Conservation (phyloP, 2,888 invertebrate species). For the Azorinus chamasolen region DNA sequence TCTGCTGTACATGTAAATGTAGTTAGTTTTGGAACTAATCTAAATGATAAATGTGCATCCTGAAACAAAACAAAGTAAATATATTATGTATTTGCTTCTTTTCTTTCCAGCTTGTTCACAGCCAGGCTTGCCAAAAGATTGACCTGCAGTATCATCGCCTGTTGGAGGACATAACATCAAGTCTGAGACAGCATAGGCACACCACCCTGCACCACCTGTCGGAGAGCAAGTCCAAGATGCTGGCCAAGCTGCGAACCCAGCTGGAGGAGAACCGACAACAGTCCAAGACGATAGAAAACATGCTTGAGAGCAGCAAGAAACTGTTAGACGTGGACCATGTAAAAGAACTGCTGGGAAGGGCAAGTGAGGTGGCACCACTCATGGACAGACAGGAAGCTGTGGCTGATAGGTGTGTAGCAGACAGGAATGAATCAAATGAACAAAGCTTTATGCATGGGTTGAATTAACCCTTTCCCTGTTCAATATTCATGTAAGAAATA, state of each 20-base stretch:
- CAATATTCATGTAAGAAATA: no score
- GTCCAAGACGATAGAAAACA: conserved; percentile 67
- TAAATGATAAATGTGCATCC: no score
- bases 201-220: conserved; percentile 56
- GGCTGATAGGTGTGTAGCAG: conserved; percentile 53
- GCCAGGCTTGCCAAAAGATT: conserved; percentile 72
- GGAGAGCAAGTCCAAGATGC: conserved; percentile 57
- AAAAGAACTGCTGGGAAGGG: conserved; percentile 69
- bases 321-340: conserved; percentile 70
- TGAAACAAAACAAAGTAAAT: no score
- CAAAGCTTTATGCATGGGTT: no score
- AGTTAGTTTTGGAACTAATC: no score
- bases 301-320: conserved; percentile 71
- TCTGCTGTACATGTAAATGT: no score
- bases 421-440: no score
- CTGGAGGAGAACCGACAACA: conserved; percentile 66
- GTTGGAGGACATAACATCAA: conserved; percentile 74
- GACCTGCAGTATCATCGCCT: conserved; percentile 76
- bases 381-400: conserved; percentile 60
- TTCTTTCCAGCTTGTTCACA: conserved; percentile 70
- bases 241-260: conserved; percentile 61
- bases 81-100: no score
- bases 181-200: conserved; percentile 73
- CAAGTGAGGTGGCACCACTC: conserved; percentile 68
- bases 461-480: no score